Conservation (phyloP, 2,797 vertebrate species). For the Spinibarbus caldwelli region DNA sequence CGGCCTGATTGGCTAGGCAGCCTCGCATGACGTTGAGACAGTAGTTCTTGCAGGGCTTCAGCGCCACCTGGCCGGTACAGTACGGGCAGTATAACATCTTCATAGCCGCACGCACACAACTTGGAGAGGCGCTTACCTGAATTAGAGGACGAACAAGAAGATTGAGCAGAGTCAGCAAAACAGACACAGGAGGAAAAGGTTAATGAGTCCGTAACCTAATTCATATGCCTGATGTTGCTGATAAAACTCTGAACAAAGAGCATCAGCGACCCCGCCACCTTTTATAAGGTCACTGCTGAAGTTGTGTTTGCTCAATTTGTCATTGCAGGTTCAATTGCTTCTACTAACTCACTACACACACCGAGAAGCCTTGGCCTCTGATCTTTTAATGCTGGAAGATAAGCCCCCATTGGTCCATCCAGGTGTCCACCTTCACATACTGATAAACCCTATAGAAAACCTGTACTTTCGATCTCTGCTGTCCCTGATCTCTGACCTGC, state of each 20-base stretch:
- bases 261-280: not conserved
- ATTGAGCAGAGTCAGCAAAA: constrained; percentile 55
- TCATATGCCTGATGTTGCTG: constrained; percentile 26
- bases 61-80: constrained; percentile 89
- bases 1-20: constrained; percentile 95
- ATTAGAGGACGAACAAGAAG: constrained; percentile 4
- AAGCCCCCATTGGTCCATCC: not conserved
- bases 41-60: constrained; percentile 97
- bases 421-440: constrained; percentile 41
- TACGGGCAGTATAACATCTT: constrained; percentile 97
- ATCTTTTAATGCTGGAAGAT: constrained; percentile 39
- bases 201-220: constrained; percentile 36
- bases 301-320: constrained; percentile 23
- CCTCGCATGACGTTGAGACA: constrained; percentile 97
- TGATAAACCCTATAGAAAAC: constrained; percentile 48
- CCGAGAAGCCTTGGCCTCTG: constrained; percentile 42
- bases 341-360: constrained; percentile 2
- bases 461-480: not conserved
- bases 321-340: constrained; percentile 31
- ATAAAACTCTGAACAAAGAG: constrained; percentile 38
- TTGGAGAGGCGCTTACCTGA: constrained; percentile 90
- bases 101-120: constrained; percentile 87
- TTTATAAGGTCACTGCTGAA: constrained; percentile 42
- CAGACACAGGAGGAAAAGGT: constrained; percentile 31
- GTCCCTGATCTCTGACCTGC: constrained; percentile 21